These are phyloP conservation scores for Gastrophysa polygoni DNA, from an alignment of 2,888 invertebrate species.

Conservation along the genomic window DNA sequence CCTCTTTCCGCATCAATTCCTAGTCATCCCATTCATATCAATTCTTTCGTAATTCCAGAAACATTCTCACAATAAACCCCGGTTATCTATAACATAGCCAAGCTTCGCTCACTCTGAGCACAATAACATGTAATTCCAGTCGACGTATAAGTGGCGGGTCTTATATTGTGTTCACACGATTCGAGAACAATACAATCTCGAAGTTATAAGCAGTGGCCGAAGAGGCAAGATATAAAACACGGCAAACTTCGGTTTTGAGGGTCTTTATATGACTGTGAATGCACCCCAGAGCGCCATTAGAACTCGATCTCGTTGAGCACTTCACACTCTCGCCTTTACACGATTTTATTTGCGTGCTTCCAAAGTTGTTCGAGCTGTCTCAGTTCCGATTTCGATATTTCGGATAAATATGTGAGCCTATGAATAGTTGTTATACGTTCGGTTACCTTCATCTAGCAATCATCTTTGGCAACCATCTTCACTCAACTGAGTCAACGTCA, in stretches of 20 bases:
- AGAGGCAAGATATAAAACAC: conserved; percentile 40
- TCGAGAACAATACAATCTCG: conserved; percentile 27
- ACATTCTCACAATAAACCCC: no score
- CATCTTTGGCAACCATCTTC: no score
- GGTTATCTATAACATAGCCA: no score
- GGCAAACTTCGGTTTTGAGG: conserved; percentile 46
- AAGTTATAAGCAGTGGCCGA: conserved; percentile 35
- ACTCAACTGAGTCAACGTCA: no score
- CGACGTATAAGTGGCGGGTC: conserved; percentile 19
- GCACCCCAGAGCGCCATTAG: conserved; percentile 48
- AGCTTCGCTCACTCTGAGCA: conserved; percentile 5
- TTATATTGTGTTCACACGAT: conserved; percentile 12
- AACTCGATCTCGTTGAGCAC: conserved; percentile 44
- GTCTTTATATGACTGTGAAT: conserved; percentile 51
- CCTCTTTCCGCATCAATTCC: no score
- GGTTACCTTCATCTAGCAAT: no score
- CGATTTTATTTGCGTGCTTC: conserved; percentile 31
- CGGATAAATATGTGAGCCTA: no score
- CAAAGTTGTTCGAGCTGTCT: background rate
- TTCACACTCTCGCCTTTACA: conserved; percentile 35
- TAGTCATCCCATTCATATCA: no score
- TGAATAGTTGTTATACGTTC: no score
- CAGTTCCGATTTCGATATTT: no score
- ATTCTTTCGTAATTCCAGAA: no score
- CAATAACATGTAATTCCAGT: conserved; percentile 20